Evolutionary conservation across 2,888 invertebrate genomes (phyloP).

Genomic region (Drosophila mulleri): DNA sequence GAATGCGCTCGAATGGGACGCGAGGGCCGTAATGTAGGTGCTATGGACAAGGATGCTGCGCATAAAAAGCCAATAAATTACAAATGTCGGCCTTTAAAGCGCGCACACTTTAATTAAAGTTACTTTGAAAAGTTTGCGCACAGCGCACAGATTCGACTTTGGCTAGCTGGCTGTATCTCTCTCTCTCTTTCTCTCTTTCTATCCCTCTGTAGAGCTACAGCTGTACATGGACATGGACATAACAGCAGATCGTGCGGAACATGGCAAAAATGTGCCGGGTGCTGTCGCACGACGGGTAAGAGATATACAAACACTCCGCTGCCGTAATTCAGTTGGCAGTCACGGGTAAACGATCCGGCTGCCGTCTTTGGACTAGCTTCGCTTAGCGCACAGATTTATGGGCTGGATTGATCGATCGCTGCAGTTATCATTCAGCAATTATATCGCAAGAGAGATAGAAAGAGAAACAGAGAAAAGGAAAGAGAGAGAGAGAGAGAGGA

Average conservation of each 20-base stretch:
- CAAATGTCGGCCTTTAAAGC: conserved; percentile 75
- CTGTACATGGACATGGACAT: conserved; percentile 49
- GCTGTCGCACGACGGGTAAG: conserved; percentile 30
- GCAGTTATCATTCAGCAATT: conserved; percentile 81
- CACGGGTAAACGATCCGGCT: conserved; percentile 27
- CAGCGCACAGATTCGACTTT: conserved; percentile 12
- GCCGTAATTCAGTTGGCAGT: conserved; percentile 62
- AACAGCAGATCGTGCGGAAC: conserved; percentile 60
- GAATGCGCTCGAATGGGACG: conserved; percentile 2
- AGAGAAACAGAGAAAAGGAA: conserved; percentile 5
- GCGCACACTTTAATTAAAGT: conserved; percentile 80
- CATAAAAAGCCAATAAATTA: conserved; percentile 78
- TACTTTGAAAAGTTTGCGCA: conserved; percentile 50
- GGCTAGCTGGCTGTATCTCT: conserved; percentile 6
- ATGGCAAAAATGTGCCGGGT: conserved; percentile 36
- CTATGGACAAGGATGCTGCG: conserved; percentile 44
- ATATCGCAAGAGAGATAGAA: conserved; percentile 38
- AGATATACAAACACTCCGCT: conserved; percentile 64
- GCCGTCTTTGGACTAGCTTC: conserved; percentile 32
- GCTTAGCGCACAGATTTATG: conserved; percentile 70
- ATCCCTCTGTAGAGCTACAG: no score
- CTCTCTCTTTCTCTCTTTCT: no score
- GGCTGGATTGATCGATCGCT: conserved; percentile 68
- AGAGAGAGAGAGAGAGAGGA: conserved; percentile 1
- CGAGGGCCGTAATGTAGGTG: conserved; percentile 5